These are phyloP conservation scores for Andrena haemorrhoa DNA, from an alignment of 2,888 invertebrate genomes.

Conservation along the genomic window DNA sequence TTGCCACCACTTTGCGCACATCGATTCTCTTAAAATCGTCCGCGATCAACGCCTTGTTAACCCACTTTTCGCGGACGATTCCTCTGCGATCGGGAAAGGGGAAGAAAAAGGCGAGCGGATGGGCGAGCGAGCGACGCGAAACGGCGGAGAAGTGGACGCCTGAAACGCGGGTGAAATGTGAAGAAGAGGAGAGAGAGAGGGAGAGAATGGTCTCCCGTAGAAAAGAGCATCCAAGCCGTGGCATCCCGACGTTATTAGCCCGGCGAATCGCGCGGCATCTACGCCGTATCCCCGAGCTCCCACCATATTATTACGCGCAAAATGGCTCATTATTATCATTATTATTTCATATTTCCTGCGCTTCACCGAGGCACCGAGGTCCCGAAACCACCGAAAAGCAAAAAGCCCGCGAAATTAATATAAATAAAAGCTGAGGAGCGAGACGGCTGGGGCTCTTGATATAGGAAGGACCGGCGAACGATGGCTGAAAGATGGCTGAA, in stretches of 20 bases:
- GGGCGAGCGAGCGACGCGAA: conserved; percentile 26
- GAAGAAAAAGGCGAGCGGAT: background rate
- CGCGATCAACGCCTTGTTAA: conserved; percentile 65
- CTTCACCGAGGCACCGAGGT: conserved; percentile 67
- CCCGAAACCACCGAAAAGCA: conserved; percentile 78
- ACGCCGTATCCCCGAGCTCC: conserved; percentile 75
- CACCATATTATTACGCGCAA: conserved; percentile 83
- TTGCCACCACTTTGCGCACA: conserved; percentile 34
- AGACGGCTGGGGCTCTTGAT: conserved; percentile 50
- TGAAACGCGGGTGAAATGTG: background rate
- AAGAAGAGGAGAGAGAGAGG: background rate
- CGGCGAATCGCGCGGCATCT: conserved; percentile 76
- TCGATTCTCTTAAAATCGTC: conserved; percentile 54
- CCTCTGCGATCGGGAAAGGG: background rate
- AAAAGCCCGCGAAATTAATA: conserved; percentile 82
- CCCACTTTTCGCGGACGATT: conserved; percentile 52
- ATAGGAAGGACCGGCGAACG: conserved; percentile 53
- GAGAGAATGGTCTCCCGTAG: conserved; percentile 17
- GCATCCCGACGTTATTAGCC: conserved; percentile 78
- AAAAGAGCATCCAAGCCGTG: conserved; percentile 44
- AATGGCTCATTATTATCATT: conserved; percentile 84
- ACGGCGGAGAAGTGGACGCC: background rate
- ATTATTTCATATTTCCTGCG: conserved; percentile 82
- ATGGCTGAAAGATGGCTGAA: conserved; percentile 38
- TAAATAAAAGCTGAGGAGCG: conserved; percentile 80